Conservation (phyloP, 2,113 vertebrate species). For the Scortum barcoo region DNA sequence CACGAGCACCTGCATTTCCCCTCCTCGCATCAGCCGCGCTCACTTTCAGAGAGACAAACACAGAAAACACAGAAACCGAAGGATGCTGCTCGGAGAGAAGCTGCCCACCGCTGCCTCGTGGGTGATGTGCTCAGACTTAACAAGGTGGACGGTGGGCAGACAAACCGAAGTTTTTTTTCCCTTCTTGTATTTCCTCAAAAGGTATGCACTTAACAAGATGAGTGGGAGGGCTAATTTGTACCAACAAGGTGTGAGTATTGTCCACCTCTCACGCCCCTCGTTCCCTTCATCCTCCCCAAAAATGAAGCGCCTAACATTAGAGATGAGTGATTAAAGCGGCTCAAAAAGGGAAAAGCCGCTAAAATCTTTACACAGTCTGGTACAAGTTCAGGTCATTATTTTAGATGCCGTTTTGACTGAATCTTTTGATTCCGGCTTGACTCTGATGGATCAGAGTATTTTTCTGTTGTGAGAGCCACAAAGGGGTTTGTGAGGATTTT, state of each 20-base stretch:
- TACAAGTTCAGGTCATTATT: slow-evolving; percentile 48
- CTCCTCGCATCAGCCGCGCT: slow-evolving; percentile 55
- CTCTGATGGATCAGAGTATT: slow-evolving; percentile 40
- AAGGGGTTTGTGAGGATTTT: slow-evolving; percentile 18
- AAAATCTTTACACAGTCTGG: slow-evolving; percentile 4
- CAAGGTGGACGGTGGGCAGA: slow-evolving; percentile 27
- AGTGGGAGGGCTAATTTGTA: slow-evolving; percentile 40
- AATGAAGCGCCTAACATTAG: slow-evolving; percentile 8
- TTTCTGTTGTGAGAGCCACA: slow-evolving; percentile 24
- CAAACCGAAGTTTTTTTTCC: slow-evolving; percentile 1
- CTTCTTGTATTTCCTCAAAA: neutral
- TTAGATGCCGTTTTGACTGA: slow-evolving; percentile 6
- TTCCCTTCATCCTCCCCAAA: neutral
- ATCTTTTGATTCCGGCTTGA: slow-evolving; percentile 39
- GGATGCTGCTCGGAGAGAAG: slow-evolving; percentile 39
- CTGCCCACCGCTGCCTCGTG: slow-evolving; percentile 36
- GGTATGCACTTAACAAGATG: slow-evolving; percentile 42
- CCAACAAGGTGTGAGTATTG: slow-evolving; percentile 15
- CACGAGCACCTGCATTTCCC: slow-evolving; percentile 74
- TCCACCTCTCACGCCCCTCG: neutral
- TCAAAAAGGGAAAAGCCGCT: neutral
- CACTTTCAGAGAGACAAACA: slow-evolving; percentile 53
- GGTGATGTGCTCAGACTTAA: slow-evolving; percentile 54
- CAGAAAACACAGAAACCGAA: slow-evolving; percentile 38
- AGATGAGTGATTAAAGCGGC: slow-evolving; percentile 7